phyloP scores from a whole-genome alignment of 2,113 vertebrate species.

The Dromas ardeola region DNA sequence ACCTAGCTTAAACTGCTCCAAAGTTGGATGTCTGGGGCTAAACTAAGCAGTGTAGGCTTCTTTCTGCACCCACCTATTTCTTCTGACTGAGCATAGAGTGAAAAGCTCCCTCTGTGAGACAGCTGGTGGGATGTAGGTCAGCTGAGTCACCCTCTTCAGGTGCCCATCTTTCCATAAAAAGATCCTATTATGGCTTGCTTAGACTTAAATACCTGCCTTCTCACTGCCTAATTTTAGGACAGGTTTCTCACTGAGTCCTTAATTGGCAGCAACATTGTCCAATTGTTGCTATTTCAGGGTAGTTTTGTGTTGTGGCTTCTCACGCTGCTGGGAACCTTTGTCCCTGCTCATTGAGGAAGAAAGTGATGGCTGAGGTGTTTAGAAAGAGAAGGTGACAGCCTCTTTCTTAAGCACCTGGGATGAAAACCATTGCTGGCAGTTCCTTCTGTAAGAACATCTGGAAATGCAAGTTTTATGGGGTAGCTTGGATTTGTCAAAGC shows the following conservation, averaged over 20 bases:
- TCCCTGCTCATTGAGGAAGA: not conserved
- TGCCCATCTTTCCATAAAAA: not conserved
- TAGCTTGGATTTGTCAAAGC: not conserved
- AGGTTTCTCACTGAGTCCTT: not conserved
- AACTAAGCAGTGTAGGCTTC: not conserved
- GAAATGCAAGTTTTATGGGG: not conserved
- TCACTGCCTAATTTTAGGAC: not conserved
- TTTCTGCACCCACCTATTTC: not conserved
- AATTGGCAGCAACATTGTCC: not conserved
- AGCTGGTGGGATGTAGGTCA: constrained; percentile 19
- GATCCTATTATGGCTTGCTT: constrained; percentile 30
- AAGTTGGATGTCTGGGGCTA: not conserved
- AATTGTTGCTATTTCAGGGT: not conserved
- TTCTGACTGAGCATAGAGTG: not conserved
- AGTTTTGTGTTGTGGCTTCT: not conserved
- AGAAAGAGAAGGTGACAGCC: not conserved
- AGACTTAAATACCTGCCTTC: not conserved
- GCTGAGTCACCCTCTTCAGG: constrained; percentile 36
- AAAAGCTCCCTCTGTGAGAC: not conserved
- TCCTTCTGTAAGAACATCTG: constrained; percentile 15
- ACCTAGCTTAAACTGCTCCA: not conserved
- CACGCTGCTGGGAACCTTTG: not conserved
- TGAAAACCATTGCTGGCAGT: not conserved
- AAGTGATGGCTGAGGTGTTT: not conserved
- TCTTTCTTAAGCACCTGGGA: not conserved